A percentile compares a stretch with the other conserved stretches of the same genome.
These are phyloP conservation scores for Sogatella furcifera DNA, from an alignment of 1,140 invertebrate genomes.

Conservation along the genomic window DNA sequence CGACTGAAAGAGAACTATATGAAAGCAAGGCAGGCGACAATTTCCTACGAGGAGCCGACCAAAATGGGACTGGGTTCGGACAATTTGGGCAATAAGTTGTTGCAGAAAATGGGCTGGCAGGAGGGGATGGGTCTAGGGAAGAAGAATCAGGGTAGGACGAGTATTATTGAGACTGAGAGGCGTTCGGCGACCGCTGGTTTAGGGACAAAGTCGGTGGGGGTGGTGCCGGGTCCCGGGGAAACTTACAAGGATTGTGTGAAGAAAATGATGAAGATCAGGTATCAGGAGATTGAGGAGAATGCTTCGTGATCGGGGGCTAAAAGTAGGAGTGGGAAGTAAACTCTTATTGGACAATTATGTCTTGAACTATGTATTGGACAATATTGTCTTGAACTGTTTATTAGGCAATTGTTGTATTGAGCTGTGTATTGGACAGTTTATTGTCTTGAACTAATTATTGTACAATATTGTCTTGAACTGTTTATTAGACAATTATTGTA, in stretches of 20 bases:
- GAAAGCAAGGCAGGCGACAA: conserved; percentile 42
- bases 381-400: too few relatives aligned
- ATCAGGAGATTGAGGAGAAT: conserved; percentile 50
- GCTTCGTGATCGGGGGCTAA: too few relatives aligned
- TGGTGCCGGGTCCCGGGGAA: conserved; percentile 66
- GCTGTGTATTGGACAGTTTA: too few relatives aligned
- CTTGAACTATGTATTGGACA: too few relatives aligned
- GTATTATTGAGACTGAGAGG: conserved; percentile 70
- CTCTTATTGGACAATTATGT: too few relatives aligned
- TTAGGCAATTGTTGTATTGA: too few relatives aligned
- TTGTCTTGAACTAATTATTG: too few relatives aligned
- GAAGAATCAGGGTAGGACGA: conserved; percentile 84
- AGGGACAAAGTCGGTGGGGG: conserved; percentile 58
- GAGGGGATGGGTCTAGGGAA: conserved; percentile 91
- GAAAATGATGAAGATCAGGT: conserved; percentile 78
- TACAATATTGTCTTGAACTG: too few relatives aligned
- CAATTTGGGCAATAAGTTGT: conserved; percentile 83
- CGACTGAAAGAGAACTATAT: conserved; percentile 55
- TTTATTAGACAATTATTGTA: too few relatives aligned
- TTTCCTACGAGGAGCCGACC: conserved; percentile 50
- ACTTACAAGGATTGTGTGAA: conserved; percentile 86
- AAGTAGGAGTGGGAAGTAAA: too few relatives aligned
- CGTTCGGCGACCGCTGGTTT: conserved; percentile 58
- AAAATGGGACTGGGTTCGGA: conserved; percentile 68
- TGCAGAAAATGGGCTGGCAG: conserved; percentile 98